These are phyloP conservation scores for Entomobrya proxima DNA, from an alignment of 2,888 invertebrate species.

Conservation along the genomic window DNA sequence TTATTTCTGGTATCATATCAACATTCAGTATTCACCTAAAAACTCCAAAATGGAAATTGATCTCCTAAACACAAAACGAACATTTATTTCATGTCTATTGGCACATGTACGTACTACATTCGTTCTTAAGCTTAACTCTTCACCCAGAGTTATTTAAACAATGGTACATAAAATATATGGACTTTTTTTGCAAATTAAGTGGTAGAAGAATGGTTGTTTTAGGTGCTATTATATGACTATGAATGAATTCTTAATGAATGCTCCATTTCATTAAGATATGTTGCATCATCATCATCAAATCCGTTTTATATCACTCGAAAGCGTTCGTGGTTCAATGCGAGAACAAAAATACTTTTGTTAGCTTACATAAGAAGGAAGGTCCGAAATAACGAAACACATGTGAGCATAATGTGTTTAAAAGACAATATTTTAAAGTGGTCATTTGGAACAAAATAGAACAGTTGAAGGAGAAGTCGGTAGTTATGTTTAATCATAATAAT, in stretches of 20 bases:
- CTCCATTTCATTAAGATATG: slow-evolving; percentile 10
- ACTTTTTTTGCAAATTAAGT: slow-evolving; percentile 16
- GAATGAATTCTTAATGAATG: slow-evolving; percentile 12
- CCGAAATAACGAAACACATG: neutral
- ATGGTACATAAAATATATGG: neutral
- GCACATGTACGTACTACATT: too few relatives aligned
- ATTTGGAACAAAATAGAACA: slow-evolving; percentile 46
- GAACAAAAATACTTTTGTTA: neutral
- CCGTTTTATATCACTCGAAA: neutral
- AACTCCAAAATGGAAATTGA: too few relatives aligned
- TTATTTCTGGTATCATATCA: too few relatives aligned
- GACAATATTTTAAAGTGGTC: slow-evolving; percentile 39
- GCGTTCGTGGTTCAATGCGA: neutral
- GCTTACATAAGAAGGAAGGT: neutral
- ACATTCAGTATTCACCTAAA: too few relatives aligned
- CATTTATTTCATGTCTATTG: too few relatives aligned
- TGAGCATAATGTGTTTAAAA: slow-evolving; percentile 31
- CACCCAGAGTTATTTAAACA: too few relatives aligned
- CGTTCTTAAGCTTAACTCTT: too few relatives aligned
- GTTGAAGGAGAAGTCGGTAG: neutral
- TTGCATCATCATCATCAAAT: slow-evolving; percentile 30
- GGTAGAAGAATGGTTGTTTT: neutral
- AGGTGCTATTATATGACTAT: slow-evolving; percentile 2
- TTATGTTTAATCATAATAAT: slow-evolving; percentile 6
- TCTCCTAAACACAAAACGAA: too few relatives aligned